phyloP scores from a whole-genome alignment of 2,797 vertebrate genomes.

The Mus minutoides region DNA sequence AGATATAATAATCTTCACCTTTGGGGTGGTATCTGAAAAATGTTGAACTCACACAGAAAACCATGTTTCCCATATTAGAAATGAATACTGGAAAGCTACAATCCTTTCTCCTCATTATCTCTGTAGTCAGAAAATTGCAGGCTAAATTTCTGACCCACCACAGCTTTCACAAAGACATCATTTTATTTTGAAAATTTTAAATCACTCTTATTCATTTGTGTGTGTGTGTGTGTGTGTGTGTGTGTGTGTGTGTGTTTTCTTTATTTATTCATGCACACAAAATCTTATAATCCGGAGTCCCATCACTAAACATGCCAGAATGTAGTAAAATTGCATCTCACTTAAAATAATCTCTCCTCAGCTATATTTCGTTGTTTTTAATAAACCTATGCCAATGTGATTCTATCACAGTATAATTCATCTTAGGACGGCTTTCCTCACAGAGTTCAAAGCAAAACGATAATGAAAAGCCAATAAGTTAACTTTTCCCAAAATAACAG shows the following conservation, averaged over 20 bases:
- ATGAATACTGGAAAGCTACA: background rate
- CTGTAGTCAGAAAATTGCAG: slow-evolving; percentile 28
- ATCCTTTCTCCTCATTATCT: slow-evolving; percentile 12
- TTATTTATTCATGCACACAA: no score
- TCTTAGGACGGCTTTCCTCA: slow-evolving; percentile 4
- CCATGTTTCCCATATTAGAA: background rate
- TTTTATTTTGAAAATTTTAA: slow-evolving; percentile 30
- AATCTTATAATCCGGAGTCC: slow-evolving; percentile 13
- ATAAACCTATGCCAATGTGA: slow-evolving; percentile 7
- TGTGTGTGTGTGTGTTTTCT: background rate
- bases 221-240: background rate
- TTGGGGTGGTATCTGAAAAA: background rate
- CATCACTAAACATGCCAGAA: slow-evolving; percentile 8
- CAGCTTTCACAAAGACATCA: slow-evolving; percentile 12
- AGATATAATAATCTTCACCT: background rate
- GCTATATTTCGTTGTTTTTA: background rate
- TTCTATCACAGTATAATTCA: slow-evolving; percentile 20
- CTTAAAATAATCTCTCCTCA: slow-evolving; percentile 41
- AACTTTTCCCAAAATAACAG: background rate
- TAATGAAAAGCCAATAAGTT: background rate
- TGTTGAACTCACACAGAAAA: background rate
- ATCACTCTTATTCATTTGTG: background rate
- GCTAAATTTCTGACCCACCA: slow-evolving; percentile 8
- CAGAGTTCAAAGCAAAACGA: slow-evolving; percentile 23
- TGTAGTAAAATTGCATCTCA: slow-evolving; percentile 55